A percentile compares a stretch with the other conserved stretches of the same genome.
phyloP scores from a whole-genome alignment of 1,140 invertebrate species.

The Ruditapes philippinarum region DNA sequence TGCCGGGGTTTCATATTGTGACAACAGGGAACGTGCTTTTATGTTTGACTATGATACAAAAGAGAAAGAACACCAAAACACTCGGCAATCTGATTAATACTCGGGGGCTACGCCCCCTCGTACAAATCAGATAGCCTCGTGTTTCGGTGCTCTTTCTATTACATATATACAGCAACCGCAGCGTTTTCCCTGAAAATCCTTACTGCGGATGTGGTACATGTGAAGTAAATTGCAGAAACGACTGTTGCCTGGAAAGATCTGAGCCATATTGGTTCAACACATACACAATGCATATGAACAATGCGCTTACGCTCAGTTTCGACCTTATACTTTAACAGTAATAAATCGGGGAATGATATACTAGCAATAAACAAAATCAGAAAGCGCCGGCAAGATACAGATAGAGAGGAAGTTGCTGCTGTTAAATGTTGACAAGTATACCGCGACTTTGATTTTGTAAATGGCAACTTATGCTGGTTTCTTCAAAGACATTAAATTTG shows the following conservation, averaged over 20 bases:
- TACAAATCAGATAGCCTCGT: too few relatives aligned
- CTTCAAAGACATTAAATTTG: background rate
- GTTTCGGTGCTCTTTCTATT: too few relatives aligned
- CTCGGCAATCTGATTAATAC: too few relatives aligned
- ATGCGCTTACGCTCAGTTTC: slow-evolving; percentile 6
- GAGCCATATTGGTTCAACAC: background rate
- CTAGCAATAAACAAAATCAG: background rate
- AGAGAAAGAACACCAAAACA: too few relatives aligned
- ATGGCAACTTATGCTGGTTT: background rate
- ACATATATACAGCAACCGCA: too few relatives aligned
- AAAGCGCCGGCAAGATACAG: too few relatives aligned
- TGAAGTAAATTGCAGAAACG: background rate
- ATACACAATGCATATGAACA: background rate
- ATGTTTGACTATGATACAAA: too few relatives aligned
- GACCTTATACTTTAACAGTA: background rate
- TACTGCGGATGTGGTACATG: too few relatives aligned
- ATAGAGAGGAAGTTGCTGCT: background rate
- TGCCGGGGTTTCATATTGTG: too few relatives aligned
- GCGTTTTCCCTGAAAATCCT: too few relatives aligned
- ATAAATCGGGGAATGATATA: background rate
- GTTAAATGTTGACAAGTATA: background rate
- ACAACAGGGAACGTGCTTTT: too few relatives aligned
- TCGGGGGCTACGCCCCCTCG: too few relatives aligned
- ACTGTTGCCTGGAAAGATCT: background rate
- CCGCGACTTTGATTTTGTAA: background rate